These are phyloP conservation scores for Apamea crenata DNA, from an alignment of 2,888 invertebrate species.

Conservation along the genomic window DNA sequence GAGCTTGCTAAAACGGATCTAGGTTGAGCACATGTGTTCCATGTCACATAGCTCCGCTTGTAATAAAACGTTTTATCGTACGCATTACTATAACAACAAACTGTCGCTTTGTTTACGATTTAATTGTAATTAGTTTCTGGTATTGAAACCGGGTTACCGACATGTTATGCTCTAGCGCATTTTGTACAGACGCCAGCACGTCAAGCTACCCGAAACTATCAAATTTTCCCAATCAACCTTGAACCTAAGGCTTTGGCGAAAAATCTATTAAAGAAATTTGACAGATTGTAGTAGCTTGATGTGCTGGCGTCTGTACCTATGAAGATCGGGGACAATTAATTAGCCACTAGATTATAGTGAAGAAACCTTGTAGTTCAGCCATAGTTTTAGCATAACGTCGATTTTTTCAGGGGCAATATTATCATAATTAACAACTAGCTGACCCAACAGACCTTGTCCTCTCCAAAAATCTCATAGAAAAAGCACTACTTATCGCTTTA, in stretches of 20 bases:
- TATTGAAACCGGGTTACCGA: neutral
- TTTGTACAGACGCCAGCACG: too few species aligned
- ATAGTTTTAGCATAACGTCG: neutral
- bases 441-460: neutral
- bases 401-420: neutral
- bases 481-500: neutral
- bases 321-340: neutral
- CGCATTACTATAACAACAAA: slow-evolving; percentile 16
- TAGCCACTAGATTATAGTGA: neutral
- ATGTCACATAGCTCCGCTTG: slow-evolving; percentile 3
- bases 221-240: too few species aligned
- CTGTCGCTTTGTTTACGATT: neutral
- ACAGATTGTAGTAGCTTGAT: too few species aligned
- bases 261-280: too few species aligned
- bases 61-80: slow-evolving; percentile 33
- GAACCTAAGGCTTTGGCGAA: too few species aligned
- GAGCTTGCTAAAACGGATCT: slow-evolving; percentile 19
- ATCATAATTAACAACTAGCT: neutral
- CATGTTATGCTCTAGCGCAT: neutral
- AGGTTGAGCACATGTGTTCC: slow-evolving; percentile 37
- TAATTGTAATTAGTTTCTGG: slow-evolving; percentile 5
- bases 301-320: too few species aligned
- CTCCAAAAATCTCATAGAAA: neutral
- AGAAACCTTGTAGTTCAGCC: neutral
- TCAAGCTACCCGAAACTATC: too few species aligned